phyloP scores from a whole-genome alignment of 2,113 vertebrate species.

The Petromus typicus region DNA sequence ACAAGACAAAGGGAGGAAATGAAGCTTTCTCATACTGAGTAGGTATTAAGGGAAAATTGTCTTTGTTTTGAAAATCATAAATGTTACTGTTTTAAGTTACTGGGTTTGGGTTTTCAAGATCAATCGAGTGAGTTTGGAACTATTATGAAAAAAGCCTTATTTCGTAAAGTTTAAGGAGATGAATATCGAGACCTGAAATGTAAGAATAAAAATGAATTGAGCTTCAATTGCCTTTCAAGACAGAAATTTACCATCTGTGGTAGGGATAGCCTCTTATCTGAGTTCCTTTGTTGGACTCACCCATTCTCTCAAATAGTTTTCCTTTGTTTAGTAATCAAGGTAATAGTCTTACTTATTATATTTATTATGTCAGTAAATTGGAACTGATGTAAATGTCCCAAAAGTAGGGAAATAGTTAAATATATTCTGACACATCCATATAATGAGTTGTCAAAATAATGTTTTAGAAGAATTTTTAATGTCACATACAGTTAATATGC shows the following conservation, averaged over 20 bases:
- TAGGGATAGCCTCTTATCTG: neutral
- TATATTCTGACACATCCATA: neutral
- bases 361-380: neutral
- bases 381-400: neutral
- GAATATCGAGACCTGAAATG: neutral
- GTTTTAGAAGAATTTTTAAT: constrained; percentile 47
- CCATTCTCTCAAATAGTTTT: neutral
- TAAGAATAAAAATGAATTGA: neutral
- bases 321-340: constrained; percentile 8
- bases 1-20: constrained; percentile 90
- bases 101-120: constrained; percentile 37
- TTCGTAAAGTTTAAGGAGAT: neutral
- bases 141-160: neutral
- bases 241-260: neutral
- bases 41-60: constrained; percentile 81
- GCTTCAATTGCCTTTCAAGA: neutral
- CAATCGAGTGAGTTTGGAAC: neutral
- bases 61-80: constrained; percentile 26
- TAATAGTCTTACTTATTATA: too few relatives aligned
- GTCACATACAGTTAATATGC: neutral
- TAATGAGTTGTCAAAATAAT: neutral
- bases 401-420: neutral
- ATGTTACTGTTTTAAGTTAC: constrained; percentile 7
- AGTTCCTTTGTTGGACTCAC: neutral
- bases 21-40: constrained; percentile 91